These are phyloP conservation scores for Pseudochirops cupreus DNA, from an alignment of 2,797 vertebrate genomes.

Conservation along the genomic window DNA sequence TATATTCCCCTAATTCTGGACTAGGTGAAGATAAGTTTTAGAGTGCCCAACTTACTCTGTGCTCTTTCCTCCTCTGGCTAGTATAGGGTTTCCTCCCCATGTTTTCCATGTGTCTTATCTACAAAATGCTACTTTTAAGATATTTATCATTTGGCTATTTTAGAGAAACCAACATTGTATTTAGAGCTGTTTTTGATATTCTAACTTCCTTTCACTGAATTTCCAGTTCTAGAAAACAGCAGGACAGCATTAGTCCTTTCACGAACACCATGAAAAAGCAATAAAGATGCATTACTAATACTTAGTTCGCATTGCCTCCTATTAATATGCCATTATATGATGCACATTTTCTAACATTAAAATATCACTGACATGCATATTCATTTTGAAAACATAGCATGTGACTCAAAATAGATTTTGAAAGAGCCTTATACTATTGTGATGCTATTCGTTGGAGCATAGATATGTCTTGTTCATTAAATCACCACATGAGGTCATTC, in stretches of 20 bases:
- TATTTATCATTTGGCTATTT: slow-evolving; percentile 47
- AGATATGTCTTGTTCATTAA: not conserved
- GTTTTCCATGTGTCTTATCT: not conserved
- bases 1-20: not conserved
- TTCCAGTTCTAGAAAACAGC: not conserved
- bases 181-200: slow-evolving; percentile 41
- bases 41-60: not conserved
- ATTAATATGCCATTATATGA: slow-evolving; percentile 50
- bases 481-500: not conserved
- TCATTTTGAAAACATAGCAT: not conserved
- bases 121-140: not conserved
- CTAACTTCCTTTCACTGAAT: slow-evolving; percentile 38
- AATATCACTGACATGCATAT: slow-evolving; percentile 8
- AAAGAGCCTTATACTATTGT: not conserved
- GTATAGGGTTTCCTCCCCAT: not conserved
- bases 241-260: slow-evolving; percentile 20
- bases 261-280: slow-evolving; percentile 32
- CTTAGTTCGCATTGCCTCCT: not conserved
- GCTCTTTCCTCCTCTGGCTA: not conserved
- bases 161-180: slow-evolving; percentile 19
- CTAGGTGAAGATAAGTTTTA: not conserved
- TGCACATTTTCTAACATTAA: not conserved
- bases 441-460: not conserved
- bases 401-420: not conserved
- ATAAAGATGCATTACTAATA: slow-evolving; percentile 44